phyloP scores from a whole-genome alignment of 2,888 invertebrate species.

The Rotaria socialis region DNA sequence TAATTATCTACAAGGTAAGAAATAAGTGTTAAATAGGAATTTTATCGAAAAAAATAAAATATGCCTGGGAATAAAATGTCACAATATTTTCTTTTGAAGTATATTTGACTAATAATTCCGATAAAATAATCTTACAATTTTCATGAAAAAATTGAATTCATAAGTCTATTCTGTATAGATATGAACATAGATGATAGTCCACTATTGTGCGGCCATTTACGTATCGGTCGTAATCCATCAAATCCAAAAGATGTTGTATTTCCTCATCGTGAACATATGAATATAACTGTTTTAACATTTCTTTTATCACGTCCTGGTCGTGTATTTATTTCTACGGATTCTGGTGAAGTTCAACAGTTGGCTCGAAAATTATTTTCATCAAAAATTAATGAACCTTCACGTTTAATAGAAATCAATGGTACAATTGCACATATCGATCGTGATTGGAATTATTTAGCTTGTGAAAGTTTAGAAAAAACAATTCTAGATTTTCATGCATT shows the following conservation, averaged over 20 bases:
- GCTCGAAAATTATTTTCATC: background rate
- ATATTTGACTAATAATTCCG: no score
- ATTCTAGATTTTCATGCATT: constrained; percentile 12
- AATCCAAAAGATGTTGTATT: constrained; percentile 26
- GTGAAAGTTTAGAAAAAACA: constrained; percentile 33
- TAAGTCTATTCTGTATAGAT: no score
- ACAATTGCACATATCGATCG: constrained; percentile 34
- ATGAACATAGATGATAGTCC: background rate
- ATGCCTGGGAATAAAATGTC: no score
- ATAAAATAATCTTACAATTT: no score
- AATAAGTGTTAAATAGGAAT: no score
- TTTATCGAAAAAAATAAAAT: no score
- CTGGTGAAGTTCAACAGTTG: background rate
- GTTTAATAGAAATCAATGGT: constrained; percentile 28
- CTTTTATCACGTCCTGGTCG: background rate
- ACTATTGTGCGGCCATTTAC: constrained; percentile 18
- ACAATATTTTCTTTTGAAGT: no score
- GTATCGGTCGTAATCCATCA: constrained; percentile 21
- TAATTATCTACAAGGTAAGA: background rate
- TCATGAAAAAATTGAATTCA: no score
- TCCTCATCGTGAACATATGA: constrained; percentile 10
- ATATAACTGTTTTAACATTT: background rate
- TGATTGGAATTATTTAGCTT: constrained; percentile 21
- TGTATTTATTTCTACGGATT: constrained; percentile 20
- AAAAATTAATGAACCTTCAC: background rate